These are phyloP conservation scores for Thinocorus orbignyianus DNA, from an alignment of 2,113 vertebrate genomes.

Conservation along the genomic window DNA sequence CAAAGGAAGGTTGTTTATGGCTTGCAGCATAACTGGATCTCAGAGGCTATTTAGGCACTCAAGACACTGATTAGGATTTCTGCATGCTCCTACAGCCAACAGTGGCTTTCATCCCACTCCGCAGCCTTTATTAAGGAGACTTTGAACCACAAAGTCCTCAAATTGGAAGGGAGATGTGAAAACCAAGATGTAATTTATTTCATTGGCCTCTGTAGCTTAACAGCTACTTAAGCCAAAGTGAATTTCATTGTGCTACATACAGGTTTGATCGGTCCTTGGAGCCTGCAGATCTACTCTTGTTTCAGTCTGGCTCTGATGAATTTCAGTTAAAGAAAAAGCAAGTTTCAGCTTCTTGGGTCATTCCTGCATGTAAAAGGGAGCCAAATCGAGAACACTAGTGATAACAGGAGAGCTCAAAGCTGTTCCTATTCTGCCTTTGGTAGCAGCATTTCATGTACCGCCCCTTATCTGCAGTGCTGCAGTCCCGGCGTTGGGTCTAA, in stretches of 20 bases:
- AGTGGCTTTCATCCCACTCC: not conserved
- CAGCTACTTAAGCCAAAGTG: not conserved
- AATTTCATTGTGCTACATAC: rapidly evolving
- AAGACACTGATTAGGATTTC: not conserved
- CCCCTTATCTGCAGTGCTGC: constrained; percentile 21
- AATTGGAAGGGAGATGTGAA: not conserved
- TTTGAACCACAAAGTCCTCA: constrained; percentile 11
- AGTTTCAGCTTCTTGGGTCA: not conserved
- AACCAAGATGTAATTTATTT: not conserved
- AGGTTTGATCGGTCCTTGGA: not conserved
- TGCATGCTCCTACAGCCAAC: not conserved
- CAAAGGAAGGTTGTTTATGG: not conserved
- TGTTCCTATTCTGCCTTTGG: not conserved
- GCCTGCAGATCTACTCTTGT: not conserved
- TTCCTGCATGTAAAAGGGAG: not conserved
- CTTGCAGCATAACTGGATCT: not conserved
- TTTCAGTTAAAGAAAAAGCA: not conserved
- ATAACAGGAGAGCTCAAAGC: not conserved
- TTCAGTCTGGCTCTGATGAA: not conserved
- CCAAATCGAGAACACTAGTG: not conserved
- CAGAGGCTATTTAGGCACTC: not conserved
- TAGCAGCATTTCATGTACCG: not conserved
- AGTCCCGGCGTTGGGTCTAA: not conserved
- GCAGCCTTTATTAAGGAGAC: not conserved
- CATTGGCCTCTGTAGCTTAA: not conserved